Base-by-base conservation (phyloP, 2,113 vertebrate genomes). In the Eonycteris spelaea region DNA sequence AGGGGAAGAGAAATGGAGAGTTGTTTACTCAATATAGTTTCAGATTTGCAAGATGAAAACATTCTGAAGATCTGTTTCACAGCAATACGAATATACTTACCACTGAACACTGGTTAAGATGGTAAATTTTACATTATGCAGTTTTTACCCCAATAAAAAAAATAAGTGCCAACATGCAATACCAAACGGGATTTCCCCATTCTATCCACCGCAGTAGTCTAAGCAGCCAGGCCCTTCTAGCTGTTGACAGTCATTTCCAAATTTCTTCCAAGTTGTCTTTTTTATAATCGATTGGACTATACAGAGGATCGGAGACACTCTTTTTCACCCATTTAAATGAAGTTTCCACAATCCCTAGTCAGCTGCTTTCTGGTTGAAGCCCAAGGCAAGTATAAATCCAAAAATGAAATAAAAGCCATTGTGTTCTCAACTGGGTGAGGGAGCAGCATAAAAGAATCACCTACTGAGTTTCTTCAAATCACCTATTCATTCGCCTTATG, bases 211-310 rank as follows among this genome's bases (percentile, higher is more conserved):
- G 13, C 43, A 73, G 26, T 19, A 79, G 4, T 45, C 35, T 8
- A 30, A 61, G 65, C 13, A 51, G n/a, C 35, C 83, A 77, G 51
- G 38, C 38, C 68, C 59, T 84, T 75, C 51, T 9, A 38, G 35
- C 53, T 43, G 5, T 6, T 26, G 11, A 78, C 67, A 63, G 24
- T 48, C 33, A n/a, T 93, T 94, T 94, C 77, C 40, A 95, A 70
- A 59, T 87, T 94, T 92, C 65, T 87, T 90, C 57, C 71, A 91
- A 55, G 22, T 18, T 45, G 22, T 40, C 43, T 55, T 94, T 94
- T 35, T 48, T 48, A 51, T 51, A 83, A 57, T 82, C 73, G 95
- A 2, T 24, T 18, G 59, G 35, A 65, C n/a, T 77, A 24, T 40
- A 55, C 0, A 45, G 21, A 45, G 7, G 57, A 94, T 43, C 5